A percentile compares a stretch with the other conserved stretches of the same genome.
Conservation (phyloP, 2,888 invertebrate species). For the Drosophila formosana region DNA sequence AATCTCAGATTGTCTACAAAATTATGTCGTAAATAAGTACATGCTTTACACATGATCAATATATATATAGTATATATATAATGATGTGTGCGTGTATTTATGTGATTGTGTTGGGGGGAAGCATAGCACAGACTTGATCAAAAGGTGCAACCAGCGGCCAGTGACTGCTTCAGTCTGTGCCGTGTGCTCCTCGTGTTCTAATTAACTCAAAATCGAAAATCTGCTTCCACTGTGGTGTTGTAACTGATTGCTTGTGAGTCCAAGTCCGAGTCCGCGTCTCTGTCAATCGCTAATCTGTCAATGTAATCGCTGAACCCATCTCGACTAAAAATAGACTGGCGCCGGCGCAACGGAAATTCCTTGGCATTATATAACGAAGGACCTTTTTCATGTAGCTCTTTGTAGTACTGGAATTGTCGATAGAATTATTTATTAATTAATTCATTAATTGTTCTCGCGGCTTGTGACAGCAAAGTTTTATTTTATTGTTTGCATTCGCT, state of each 20-base stretch:
- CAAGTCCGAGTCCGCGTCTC: constrained; percentile 6
- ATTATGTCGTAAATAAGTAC: constrained; percentile 50
- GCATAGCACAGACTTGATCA: constrained; percentile 50
- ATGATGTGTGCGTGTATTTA: constrained; percentile 21
- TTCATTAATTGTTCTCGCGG: constrained; percentile 1
- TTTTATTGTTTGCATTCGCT: constrained; percentile 10
- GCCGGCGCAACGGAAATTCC: constrained; percentile 7
- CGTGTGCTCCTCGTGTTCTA: constrained; percentile 65
- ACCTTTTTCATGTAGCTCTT: neutral
- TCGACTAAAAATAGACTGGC: constrained; percentile 48
- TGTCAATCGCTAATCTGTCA: constrained; percentile 16
- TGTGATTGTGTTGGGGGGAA: constrained; percentile 23
- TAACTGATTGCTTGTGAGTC: constrained; percentile 57
- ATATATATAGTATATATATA: neutral
- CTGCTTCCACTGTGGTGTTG: constrained; percentile 69
- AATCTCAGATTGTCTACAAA: constrained; percentile 60
- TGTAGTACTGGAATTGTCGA: neutral
- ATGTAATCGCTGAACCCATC: constrained; percentile 35
- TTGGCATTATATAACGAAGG: neutral
- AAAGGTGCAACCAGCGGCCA: constrained; percentile 22
- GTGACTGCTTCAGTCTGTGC: constrained; percentile 62
- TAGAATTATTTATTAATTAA: neutral
- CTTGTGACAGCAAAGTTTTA: neutral
- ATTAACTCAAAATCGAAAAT: constrained; percentile 36
- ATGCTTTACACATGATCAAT: constrained; percentile 5